A percentile compares a stretch with the other conserved stretches of the same genome.
Conservation (phyloP, 2,888 invertebrate genomes). For the Caenorhabditis sinica region DNA sequence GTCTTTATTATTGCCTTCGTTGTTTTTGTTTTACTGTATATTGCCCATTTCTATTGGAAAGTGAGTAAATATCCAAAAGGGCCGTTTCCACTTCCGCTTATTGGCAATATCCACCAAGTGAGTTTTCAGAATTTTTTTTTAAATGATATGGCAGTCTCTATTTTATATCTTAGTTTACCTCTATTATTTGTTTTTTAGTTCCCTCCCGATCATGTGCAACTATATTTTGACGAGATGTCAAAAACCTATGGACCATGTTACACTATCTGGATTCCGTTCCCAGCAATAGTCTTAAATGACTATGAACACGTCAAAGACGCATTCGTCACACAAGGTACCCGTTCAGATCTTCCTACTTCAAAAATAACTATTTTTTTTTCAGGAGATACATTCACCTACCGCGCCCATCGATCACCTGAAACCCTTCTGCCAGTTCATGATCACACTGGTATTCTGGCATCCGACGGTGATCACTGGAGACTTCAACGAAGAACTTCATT, state of each 20-base stretch:
- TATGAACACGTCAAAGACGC: constrained; percentile 67
- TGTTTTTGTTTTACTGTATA: constrained; percentile 29
- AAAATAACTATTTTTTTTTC: background rate
- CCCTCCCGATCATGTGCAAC: constrained; percentile 50
- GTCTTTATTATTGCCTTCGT: constrained; percentile 25
- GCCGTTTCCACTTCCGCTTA: constrained; percentile 66
- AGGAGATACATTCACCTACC: constrained; percentile 44
- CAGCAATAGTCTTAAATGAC: constrained; percentile 66
- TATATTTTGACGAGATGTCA: constrained; percentile 48
- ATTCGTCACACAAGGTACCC: constrained; percentile 61
- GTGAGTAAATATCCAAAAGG: constrained; percentile 69
- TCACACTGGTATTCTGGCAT: constrained; percentile 41
- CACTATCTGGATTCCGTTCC: constrained; percentile 72
- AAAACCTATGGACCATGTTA: constrained; percentile 75
- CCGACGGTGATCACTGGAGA: constrained; percentile 71
- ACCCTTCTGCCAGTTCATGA: constrained; percentile 39
- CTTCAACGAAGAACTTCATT: constrained; percentile 69
- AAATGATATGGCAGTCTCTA: no score
- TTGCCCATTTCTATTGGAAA: constrained; percentile 64
- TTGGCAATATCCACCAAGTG: constrained; percentile 69
- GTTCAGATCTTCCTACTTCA: background rate
- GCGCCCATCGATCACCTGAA: constrained; percentile 42
- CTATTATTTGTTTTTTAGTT: constrained; percentile 54
- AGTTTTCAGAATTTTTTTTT: no score
- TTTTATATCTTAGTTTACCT: background rate